Evolutionary conservation across 2,113 vertebrate genomes (phyloP), one percentile per base, ranked within the genome.

Genomic region (Melanerpes aurifrons): DNA sequence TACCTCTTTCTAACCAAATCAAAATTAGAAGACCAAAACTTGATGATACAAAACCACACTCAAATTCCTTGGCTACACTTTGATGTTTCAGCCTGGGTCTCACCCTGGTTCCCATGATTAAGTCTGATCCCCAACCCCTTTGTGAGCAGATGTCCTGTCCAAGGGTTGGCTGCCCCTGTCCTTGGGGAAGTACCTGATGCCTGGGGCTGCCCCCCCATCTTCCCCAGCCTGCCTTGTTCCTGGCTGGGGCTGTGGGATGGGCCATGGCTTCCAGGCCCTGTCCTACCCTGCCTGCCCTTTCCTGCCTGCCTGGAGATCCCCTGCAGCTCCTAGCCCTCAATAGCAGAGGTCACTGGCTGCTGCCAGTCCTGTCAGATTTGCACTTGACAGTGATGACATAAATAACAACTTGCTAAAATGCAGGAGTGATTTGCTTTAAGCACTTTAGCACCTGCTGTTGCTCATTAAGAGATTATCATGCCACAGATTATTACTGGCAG

Each of bases 391-490:
- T 37, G 20, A 40, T 73, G 90, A 96, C 94, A 90, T 64, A 96
- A 96, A 94, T 94, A 97, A 96, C 94, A 93, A 70, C 92, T 94
- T 1, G 9, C 93, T 95, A 93, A 96, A 96, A 94, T 88, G 92
- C 61, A 81, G 86, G 89, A 84, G 92, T 90, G 93, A 93, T 97
- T 97, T 95, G 80, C 96, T 96, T 94, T 97, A 97, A 97, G 96
- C 87, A 96, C 95, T 95, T 96, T 15, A 94, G 95, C 96, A 97
- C 97, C 97, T 97, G 97, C 97, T 97, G 96, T 97, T 96, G 79
- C 96, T 98, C 94, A 94, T 98, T 97, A 97, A 31, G 40, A 96
- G 96, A 92, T 97, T 97, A 97, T 80, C 84, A 61, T 82, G 94
- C 86, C 84, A 75, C 93, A 75, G 94, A 95, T 87, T 96, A 95